Evolutionary conservation across 2,797 vertebrate species (phyloP).

Genomic region (Darevskia mixta): DNA sequence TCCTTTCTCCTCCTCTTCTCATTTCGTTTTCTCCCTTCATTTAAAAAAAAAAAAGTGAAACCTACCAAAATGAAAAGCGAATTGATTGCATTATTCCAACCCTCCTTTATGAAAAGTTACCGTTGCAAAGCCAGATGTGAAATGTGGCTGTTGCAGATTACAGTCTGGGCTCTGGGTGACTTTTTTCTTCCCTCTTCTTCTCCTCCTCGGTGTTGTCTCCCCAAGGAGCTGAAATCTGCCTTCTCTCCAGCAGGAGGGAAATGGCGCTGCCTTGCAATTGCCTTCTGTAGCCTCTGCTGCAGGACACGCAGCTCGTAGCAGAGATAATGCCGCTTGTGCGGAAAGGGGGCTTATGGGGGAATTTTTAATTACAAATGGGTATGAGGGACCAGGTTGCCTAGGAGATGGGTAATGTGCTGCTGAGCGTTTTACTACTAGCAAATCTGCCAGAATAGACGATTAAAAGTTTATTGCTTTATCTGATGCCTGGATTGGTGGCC

Average conservation of each 20-base stretch:
- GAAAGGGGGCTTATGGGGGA: slow-evolving; percentile 56
- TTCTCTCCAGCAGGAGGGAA: slow-evolving; percentile 63
- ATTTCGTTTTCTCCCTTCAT: slow-evolving; percentile 36
- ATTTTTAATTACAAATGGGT: slow-evolving; percentile 63
- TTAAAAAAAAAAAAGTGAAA: slow-evolving; percentile 42
- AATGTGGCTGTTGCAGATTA: slow-evolving; percentile 65
- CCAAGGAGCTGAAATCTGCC: slow-evolving; percentile 66
- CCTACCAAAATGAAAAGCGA: slow-evolving; percentile 67
- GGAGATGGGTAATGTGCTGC: slow-evolving; percentile 45
- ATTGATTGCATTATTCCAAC: slow-evolving; percentile 67
- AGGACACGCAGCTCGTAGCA: slow-evolving; percentile 51
- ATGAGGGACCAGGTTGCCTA: slow-evolving; percentile 52
- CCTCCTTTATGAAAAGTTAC: slow-evolving; percentile 68
- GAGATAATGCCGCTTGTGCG: slow-evolving; percentile 42
- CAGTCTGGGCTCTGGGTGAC: slow-evolving; percentile 54
- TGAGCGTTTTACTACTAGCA: slow-evolving; percentile 41
- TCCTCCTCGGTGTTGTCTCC: slow-evolving; percentile 48
- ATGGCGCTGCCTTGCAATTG: slow-evolving; percentile 57
- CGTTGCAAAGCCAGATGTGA: slow-evolving; percentile 72
- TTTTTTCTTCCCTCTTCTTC: slow-evolving; percentile 11
- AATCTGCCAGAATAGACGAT: slow-evolving; percentile 15
- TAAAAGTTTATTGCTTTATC: slow-evolving; percentile 41
- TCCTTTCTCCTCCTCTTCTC: fast-evolving
- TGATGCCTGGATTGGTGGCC: not conserved
- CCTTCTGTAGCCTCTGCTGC: slow-evolving; percentile 63